phyloP scores from a whole-genome alignment of 1,140 invertebrate genomes.

The Drosophila cardini region DNA sequence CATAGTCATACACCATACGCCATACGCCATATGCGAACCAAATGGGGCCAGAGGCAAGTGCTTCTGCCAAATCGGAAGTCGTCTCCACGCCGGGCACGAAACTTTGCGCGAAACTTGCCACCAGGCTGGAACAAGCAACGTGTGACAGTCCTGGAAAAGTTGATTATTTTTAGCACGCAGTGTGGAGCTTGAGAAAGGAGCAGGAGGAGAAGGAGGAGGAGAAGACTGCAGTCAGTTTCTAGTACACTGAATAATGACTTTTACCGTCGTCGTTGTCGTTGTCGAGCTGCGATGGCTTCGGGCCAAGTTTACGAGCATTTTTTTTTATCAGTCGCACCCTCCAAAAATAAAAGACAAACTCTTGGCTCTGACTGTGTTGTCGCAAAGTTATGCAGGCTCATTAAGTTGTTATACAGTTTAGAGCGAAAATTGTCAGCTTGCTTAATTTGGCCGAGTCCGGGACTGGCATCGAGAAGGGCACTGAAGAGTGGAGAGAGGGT shows the following conservation, averaged over 20 bases:
- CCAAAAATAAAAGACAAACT: slow-evolving; percentile 22
- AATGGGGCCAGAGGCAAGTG: slow-evolving; percentile 58
- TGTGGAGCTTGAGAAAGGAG: slow-evolving; percentile 3
- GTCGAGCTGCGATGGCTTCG: slow-evolving; percentile 55
- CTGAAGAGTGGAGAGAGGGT: neutral
- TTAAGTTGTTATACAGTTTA: slow-evolving; percentile 84
- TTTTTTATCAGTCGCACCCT: slow-evolving; percentile 50
- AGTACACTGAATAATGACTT: slow-evolving; percentile 83
- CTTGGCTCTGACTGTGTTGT: slow-evolving; percentile 47
- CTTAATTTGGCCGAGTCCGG: slow-evolving; percentile 72
- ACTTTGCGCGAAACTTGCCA: slow-evolving; percentile 77
- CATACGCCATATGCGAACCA: slow-evolving; percentile 58
- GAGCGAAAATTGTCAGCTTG: slow-evolving; percentile 82
- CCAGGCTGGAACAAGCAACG: slow-evolving; percentile 57
- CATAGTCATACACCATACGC: slow-evolving; percentile 19
- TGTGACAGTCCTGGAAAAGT: slow-evolving; percentile 80
- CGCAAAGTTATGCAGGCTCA: slow-evolving; percentile 82
- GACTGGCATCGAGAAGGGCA: slow-evolving; percentile 12
- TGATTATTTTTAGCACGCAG: slow-evolving; percentile 78
- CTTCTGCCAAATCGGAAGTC: slow-evolving; percentile 60
- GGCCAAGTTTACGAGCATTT: slow-evolving; percentile 75
- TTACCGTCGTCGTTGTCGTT: slow-evolving; percentile 52
- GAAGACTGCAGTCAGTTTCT: slow-evolving; percentile 48
- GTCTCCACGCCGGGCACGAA: slow-evolving; percentile 63
- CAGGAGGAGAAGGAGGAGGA: neutral